These are phyloP conservation scores for Tadarida brasiliensis DNA, from an alignment of 2,797 vertebrate species.

Conservation along the genomic window DNA sequence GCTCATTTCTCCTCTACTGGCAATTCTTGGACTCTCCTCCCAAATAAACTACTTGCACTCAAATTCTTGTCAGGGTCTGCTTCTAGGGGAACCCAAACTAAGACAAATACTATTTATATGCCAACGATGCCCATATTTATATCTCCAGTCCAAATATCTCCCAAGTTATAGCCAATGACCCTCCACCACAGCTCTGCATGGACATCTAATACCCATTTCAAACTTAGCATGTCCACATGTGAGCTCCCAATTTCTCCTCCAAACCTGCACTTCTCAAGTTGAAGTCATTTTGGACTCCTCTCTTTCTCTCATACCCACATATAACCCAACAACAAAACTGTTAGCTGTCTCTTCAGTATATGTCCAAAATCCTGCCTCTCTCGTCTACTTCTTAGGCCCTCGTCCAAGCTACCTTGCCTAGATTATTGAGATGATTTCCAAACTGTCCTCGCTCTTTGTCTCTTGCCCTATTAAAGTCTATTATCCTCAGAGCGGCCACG, in stretches of 20 bases:
- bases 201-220: background rate
- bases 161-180: background rate
- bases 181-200: background rate
- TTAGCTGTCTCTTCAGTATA: background rate
- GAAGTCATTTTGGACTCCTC: background rate
- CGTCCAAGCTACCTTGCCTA: background rate
- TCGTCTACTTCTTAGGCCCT: background rate
- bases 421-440: background rate
- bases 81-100: background rate
- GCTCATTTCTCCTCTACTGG: background rate
- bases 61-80: background rate
- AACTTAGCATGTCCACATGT: background rate
- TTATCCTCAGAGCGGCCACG: background rate
- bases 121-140: background rate
- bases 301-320: background rate
- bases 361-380: background rate
- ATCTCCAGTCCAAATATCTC: background rate
- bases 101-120: background rate
- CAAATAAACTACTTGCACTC: constrained; percentile 4
- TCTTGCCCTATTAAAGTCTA: background rate
- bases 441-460: background rate
- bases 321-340: background rate
- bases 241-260: background rate
- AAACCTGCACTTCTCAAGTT: background rate
- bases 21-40: background rate